phyloP scores from a whole-genome alignment of 2,888 invertebrate genomes.

The Tipula vernalis region DNA sequence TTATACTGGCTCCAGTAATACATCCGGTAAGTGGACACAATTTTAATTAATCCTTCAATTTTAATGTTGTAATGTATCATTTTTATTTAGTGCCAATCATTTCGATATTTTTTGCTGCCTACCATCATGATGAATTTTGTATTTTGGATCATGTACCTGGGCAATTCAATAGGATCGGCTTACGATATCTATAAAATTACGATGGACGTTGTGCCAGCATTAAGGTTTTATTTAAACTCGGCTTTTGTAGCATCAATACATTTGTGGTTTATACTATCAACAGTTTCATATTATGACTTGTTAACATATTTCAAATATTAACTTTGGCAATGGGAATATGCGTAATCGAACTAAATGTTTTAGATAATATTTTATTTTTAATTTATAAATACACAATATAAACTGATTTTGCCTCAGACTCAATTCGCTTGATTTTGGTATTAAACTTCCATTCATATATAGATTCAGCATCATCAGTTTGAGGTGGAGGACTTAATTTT shows the following conservation, averaged over 20 bases:
- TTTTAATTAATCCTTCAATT: background rate
- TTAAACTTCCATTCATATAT: too few species aligned
- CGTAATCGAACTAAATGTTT: slow-evolving; percentile 70
- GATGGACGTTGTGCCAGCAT: background rate
- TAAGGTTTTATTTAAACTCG: background rate
- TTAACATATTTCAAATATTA: background rate
- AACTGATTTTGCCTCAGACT: too few species aligned
- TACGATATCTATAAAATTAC: background rate
- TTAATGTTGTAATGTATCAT: background rate
- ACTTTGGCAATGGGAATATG: slow-evolving; percentile 46
- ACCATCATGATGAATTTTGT: background rate
- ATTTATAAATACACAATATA: too few species aligned
- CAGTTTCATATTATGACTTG: background rate
- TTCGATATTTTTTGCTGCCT: background rate
- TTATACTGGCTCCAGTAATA: background rate
- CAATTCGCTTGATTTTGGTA: too few species aligned
- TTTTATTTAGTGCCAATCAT: background rate
- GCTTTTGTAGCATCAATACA: background rate
- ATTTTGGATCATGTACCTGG: background rate
- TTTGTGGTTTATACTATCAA: background rate
- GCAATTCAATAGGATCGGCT: background rate
- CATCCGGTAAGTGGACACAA: background rate
- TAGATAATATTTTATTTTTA: slow-evolving; percentile 25
- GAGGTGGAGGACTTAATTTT: too few species aligned
- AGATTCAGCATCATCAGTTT: too few species aligned